These are phyloP conservation scores for Galaxias olidus DNA, from an alignment of 2,797 vertebrate genomes.

Conservation along the genomic window DNA sequence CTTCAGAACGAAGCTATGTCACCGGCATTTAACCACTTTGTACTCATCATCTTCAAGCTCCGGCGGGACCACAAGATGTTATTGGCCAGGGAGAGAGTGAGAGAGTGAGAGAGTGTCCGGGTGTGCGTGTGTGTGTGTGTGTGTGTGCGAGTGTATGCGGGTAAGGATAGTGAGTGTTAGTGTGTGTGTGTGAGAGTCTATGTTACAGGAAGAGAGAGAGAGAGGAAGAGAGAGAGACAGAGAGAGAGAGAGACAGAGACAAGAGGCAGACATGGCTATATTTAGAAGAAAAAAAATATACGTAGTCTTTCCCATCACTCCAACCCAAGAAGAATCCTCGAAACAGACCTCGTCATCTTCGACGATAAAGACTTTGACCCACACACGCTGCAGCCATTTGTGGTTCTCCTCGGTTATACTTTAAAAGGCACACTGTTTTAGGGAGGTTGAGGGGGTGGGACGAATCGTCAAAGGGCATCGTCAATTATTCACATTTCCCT, in stretches of 20 bases:
- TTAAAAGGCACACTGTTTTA: not conserved
- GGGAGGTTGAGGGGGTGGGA: conserved; percentile 28
- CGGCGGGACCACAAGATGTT: conserved; percentile 8
- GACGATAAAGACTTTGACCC: not conserved
- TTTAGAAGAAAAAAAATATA: no score
- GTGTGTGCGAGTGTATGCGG: no score
- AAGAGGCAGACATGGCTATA: no score
- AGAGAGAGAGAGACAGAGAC: not conserved
- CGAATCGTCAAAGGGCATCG: conserved; percentile 64
- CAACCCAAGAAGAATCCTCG: not conserved
- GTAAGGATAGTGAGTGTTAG: no score
- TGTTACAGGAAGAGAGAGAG: not conserved
- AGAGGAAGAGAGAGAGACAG: not conserved
- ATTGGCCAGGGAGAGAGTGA: not conserved
- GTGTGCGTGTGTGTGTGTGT: no score
- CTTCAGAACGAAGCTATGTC: conserved; percentile 24
- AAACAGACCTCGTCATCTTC: not conserved
- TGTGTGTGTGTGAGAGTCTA: no score
- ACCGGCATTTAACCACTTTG: conserved; percentile 38
- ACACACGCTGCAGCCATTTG: conserved; percentile 4
- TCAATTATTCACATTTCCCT: conserved; percentile 74
- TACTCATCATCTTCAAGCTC: conserved; percentile 38
- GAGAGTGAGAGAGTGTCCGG: not conserved
- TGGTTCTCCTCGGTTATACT: not conserved
- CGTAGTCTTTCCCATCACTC: not conserved